A percentile compares a stretch with the other conserved stretches of the same genome.
phyloP scores from a whole-genome alignment of 2,888 invertebrate genomes.

The Polyommatus iphigenia region DNA sequence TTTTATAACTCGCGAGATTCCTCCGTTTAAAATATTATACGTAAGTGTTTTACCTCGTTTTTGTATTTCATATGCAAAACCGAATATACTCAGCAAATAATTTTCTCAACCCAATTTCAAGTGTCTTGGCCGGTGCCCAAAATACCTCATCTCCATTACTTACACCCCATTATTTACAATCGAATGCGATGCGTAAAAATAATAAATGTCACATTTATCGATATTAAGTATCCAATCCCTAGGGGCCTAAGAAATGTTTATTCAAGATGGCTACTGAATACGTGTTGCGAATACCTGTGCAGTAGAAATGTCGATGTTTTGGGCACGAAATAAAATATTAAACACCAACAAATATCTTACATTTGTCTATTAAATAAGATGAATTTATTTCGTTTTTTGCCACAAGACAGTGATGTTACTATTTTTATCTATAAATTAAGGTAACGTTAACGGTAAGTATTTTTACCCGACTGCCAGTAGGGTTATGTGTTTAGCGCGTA shows the following conservation, averaged over 20 bases:
- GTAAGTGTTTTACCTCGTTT: neutral
- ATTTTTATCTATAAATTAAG: neutral
- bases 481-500: no score
- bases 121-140: slow-evolving; percentile 34
- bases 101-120: slow-evolving; percentile 34
- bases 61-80: neutral
- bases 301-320: neutral
- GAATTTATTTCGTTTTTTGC: neutral
- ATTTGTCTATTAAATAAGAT: neutral
- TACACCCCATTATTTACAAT: slow-evolving; percentile 36
- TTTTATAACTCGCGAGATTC: neutral
- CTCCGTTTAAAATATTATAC: neutral
- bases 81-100: slow-evolving; percentile 6
- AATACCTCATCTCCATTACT: slow-evolving; percentile 33
- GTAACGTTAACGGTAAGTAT: neutral
- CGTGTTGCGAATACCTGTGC: neutral
- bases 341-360: neutral
- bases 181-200: slow-evolving; percentile 39
- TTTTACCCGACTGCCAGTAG: no score
- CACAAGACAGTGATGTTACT: slow-evolving; percentile 3
- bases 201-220: slow-evolving; percentile 47
- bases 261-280: slow-evolving; percentile 54
- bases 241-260: slow-evolving; percentile 56
- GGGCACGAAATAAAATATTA: neutral
- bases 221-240: slow-evolving; percentile 49